These are phyloP conservation scores for Hyla sarda DNA, from an alignment of 2,113 vertebrate genomes.

Conservation along the genomic window DNA sequence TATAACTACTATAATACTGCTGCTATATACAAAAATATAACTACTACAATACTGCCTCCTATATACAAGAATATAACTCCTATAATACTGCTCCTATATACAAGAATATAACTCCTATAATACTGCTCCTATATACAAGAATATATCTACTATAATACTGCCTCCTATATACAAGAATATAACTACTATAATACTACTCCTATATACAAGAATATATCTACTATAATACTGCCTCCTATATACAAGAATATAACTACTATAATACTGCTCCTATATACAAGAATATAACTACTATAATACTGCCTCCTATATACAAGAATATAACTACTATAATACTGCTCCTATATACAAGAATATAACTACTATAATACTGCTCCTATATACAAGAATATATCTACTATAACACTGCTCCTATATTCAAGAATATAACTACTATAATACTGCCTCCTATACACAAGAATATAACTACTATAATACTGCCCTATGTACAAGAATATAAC, in stretches of 20 bases:
- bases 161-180: neutral
- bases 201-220: neutral
- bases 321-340: slow-evolving; percentile 9
- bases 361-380: no score
- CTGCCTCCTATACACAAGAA: neutral
- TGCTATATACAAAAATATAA: no score
- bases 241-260: slow-evolving; percentile 11
- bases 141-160: neutral
- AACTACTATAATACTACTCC: slow-evolving; percentile 1
- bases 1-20: slow-evolving; percentile 4
- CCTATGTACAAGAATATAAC: neutral
- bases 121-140: neutral
- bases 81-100: neutral
- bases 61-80: neutral
- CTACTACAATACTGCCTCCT: neutral
- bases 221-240: neutral
- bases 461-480: no score
- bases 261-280: neutral
- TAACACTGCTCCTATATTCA: no score
- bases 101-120: slow-evolving; percentile 6
- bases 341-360: neutral
- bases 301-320: neutral
- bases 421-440: neutral
- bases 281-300: slow-evolving; percentile 8
- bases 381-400: no score